Evolutionary conservation across 1,140 invertebrate species (phyloP).

Genomic region (Orussus abietinus): DNA sequence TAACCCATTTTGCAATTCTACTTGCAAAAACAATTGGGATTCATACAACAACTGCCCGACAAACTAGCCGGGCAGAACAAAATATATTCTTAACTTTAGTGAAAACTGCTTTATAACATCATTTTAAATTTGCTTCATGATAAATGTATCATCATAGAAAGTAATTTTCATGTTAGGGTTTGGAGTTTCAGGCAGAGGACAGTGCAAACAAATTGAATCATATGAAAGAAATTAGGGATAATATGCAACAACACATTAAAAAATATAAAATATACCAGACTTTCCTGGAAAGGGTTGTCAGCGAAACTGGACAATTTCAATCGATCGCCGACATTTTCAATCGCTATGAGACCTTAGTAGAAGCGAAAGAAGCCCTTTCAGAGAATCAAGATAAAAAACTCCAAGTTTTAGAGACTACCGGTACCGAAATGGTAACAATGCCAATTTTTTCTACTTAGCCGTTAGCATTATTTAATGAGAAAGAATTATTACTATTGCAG

Average conservation of each 20-base stretch:
- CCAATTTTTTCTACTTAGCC: background rate
- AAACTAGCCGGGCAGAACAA: no score
- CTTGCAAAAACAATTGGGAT: no score
- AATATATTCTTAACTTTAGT: no score
- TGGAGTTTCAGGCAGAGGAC: slow-evolving; percentile 16
- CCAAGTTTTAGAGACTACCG: slow-evolving; percentile 30
- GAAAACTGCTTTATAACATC: no score
- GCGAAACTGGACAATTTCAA: slow-evolving; percentile 53
- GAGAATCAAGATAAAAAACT: slow-evolving; percentile 37
- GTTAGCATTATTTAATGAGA: background rate
- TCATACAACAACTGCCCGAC: no score
- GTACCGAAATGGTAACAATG: slow-evolving; percentile 36
- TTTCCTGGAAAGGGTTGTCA: slow-evolving; percentile 56
- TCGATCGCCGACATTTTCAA: slow-evolving; percentile 58
- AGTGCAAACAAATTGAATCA: slow-evolving; percentile 41
- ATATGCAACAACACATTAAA: slow-evolving; percentile 54
- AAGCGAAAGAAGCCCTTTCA: slow-evolving; percentile 32
- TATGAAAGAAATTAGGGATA: slow-evolving; percentile 48
- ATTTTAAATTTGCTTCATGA: no score
- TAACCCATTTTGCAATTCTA: no score
- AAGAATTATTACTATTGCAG: slow-evolving; percentile 18
- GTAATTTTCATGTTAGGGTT: no score
- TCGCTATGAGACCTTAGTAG: slow-evolving; percentile 55
- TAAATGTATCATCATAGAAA: no score
- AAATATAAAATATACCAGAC: slow-evolving; percentile 57